Percentiles rank a stretch among this genome's conserved stretches.
Conservation (phyloP, 2,113 vertebrate species). For the Hepsetus odoe region DNA sequence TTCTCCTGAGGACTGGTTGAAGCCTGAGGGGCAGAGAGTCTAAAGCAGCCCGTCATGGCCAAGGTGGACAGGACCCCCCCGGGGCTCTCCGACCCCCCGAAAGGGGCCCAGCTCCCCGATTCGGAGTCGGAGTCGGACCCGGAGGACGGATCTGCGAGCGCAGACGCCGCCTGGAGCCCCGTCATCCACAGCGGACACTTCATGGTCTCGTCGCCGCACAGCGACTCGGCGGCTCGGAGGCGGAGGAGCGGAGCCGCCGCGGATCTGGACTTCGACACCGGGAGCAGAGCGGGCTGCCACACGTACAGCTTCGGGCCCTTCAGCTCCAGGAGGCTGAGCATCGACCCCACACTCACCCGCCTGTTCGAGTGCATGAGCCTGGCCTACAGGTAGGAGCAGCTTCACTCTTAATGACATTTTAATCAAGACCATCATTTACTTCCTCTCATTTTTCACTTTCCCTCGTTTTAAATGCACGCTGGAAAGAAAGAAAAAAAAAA, state of each 20-base stretch:
- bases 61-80: constrained; percentile 59
- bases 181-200: constrained; percentile 98
- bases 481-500: no score
- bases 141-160: constrained; percentile 40
- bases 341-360: constrained; percentile 90
- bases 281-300: constrained; percentile 70
- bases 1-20: not conserved
- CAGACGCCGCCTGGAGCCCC: constrained; percentile 36
- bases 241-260: constrained; percentile 63
- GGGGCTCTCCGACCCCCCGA: constrained; percentile 47
- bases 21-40: not conserved
- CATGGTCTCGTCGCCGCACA: constrained; percentile 97
- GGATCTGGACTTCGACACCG: constrained; percentile 74
- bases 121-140: constrained; percentile 82
- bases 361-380: constrained; percentile 98
- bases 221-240: constrained; percentile 78
- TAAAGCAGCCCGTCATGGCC: constrained; percentile 23
- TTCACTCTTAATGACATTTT: no score
- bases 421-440: no score
- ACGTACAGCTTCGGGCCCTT: constrained; percentile 76
- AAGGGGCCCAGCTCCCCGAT: constrained; percentile 54
- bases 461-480: no score
- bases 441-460: no score
- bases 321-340: constrained; percentile 83
- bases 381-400: constrained; percentile 86